Evolutionary conservation across 2,113 vertebrate species (phyloP).

Genomic region (Spilogale gracilis): DNA sequence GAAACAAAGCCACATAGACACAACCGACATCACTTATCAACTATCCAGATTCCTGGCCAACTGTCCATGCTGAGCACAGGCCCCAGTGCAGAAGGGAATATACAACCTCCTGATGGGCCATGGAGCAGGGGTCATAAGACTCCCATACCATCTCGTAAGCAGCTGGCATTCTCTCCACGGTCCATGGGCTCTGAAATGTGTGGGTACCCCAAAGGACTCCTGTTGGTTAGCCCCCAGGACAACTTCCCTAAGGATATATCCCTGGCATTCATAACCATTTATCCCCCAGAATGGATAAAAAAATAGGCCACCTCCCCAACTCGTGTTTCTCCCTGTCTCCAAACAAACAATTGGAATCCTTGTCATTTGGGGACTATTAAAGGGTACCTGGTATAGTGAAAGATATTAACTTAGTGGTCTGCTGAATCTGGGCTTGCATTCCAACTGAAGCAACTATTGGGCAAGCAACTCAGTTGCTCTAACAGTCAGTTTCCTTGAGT

Average conservation of each 20-base stretch:
- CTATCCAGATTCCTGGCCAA: not conserved
- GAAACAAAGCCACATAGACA: not conserved
- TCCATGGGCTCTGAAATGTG: not conserved
- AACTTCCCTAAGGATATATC: not conserved
- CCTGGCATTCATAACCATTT: not conserved
- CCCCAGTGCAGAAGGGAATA: not conserved
- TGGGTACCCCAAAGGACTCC: not conserved
- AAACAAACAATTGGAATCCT: not conserved
- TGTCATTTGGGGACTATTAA: not conserved
- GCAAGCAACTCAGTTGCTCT: not conserved
- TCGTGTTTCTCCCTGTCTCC: not conserved
- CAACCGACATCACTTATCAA: not conserved
- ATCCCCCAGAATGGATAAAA: not conserved
- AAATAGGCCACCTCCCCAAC: not conserved
- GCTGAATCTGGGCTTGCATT: not conserved
- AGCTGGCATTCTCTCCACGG: not conserved
- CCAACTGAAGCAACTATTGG: not conserved
- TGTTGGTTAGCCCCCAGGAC: not conserved
- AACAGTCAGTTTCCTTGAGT: not conserved
- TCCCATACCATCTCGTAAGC: rapidly evolving
- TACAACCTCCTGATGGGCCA: not conserved
- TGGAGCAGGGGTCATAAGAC: not conserved
- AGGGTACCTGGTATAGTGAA: not conserved
- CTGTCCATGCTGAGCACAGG: too few species aligned
- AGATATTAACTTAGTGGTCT: not conserved